Evolutionary conservation across 2,113 vertebrate genomes (phyloP), one percentile per base, ranked within the genome.

Genomic region (Passer montanus): DNA sequence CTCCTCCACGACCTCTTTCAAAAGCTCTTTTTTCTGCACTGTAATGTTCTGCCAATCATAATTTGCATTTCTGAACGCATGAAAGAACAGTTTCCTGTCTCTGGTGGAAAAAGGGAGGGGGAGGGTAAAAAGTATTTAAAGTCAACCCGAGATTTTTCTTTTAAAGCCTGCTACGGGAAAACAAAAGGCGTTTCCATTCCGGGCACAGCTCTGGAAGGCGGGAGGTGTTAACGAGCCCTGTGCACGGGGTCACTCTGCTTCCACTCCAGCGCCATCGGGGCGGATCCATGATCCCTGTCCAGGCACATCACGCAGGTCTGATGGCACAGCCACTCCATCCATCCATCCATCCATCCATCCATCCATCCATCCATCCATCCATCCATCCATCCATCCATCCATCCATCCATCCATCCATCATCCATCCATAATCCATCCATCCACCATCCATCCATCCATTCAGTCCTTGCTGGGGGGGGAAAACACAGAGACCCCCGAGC

Each of bases 31-130:
- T 94, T 95, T 92, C 44, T 80, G 69, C 30, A 15, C 78, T 39
- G 74, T 87, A 83, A 92, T 69, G 59, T 74, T 70, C 87, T 94
- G 87, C 82, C 94, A 93, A 55, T 94, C 87, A 94, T 73, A 95
- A 95, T 89, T 83, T 86, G 70, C 80, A 74, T 88, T 95, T 93
- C 73, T 90, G 75, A 87, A 79, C 2, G 5, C 68, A 67, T 17
- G 84, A 94, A 69, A 91, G 72, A 76, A 46, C 46, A 0, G 49
- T 84, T 93, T 97, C 89, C 96, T 90, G 60, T 84, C 86, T 90
- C 90, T 4, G 16, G 55, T 73, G 68, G 75, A 85, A 95, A 90
- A 94, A 89, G 5, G 26, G 27, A 19, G 21, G 27, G 17, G 50
- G 27, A 15, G 24, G 33, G 35, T 2, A 26, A 39, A 31, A n/a